These are phyloP conservation scores for Balaeniceps rex DNA, from an alignment of 2,113 vertebrate species.

Conservation along the genomic window DNA sequence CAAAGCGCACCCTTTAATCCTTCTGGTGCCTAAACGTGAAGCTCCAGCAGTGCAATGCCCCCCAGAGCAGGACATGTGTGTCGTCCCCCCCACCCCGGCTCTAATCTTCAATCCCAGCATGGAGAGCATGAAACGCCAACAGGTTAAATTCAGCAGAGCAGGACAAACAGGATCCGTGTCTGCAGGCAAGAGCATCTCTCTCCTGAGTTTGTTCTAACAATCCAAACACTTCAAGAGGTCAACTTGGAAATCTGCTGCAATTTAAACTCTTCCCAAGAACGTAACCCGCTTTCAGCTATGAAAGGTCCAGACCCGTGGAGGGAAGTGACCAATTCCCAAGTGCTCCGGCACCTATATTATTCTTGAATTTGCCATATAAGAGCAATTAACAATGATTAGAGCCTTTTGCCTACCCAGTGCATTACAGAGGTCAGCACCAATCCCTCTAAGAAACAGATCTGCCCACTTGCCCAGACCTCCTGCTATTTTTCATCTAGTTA, in stretches of 20 bases:
- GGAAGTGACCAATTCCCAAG: background rate
- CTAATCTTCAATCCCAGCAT: background rate
- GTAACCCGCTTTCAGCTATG: background rate
- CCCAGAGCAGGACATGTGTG: background rate
- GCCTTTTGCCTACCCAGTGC: background rate
- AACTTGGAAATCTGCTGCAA: background rate
- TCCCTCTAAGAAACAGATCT: background rate
- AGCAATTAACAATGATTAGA: background rate
- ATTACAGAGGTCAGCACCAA: background rate
- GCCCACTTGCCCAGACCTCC: background rate
- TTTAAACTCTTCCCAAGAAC: background rate
- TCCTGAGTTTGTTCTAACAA: background rate
- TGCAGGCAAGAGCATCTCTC: background rate
- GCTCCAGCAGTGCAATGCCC: background rate
- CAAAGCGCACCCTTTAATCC: background rate
- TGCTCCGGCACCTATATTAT: background rate
- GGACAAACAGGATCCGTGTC: background rate
- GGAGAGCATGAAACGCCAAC: background rate
- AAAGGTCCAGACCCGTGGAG: background rate
- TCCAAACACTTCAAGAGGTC: background rate
- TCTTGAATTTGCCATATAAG: background rate
- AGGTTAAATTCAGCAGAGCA: background rate
- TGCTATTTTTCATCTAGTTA: background rate
- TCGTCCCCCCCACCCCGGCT: fast-evolving
- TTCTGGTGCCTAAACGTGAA: background rate